Percentiles rank a stretch among this genome's conserved stretches.
phyloP scores from a whole-genome alignment of 2,113 vertebrate genomes.

The Ptilorrhoa leucosticta region DNA sequence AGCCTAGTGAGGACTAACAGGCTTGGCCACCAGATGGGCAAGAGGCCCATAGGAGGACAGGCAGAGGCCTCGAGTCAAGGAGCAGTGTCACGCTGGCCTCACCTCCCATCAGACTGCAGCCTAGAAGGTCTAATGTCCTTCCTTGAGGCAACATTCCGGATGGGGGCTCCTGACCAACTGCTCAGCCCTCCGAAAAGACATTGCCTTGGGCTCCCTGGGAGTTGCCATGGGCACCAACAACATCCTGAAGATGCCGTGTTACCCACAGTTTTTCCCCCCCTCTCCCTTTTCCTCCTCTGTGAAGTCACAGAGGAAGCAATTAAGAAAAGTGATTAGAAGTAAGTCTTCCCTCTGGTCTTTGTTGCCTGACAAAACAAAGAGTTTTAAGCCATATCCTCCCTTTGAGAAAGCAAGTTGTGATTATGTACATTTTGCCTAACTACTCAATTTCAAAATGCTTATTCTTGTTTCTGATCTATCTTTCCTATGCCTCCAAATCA shows the following conservation, averaged over 20 bases:
- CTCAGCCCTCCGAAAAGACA: accelerated
- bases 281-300: background rate
- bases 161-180: background rate
- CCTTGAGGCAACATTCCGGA: accelerated
- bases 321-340: background rate
- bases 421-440: background rate
- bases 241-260: background rate
- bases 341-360: background rate
- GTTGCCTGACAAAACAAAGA: background rate
- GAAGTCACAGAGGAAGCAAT: background rate
- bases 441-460: background rate
- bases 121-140: background rate
- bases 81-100: background rate
- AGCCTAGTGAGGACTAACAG: background rate
- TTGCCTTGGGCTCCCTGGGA: background rate
- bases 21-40: background rate
- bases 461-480: background rate
- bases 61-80: background rate
- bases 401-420: background rate
- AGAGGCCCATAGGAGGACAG: background rate
- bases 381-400: constrained; percentile 1
- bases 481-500: background rate
- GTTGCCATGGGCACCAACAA: background rate
- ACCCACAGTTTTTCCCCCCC: background rate
- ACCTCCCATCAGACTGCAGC: background rate